These are phyloP conservation scores for Ahaetulla prasina DNA, from an alignment of 2,113 vertebrate species.

Conservation along the genomic window DNA sequence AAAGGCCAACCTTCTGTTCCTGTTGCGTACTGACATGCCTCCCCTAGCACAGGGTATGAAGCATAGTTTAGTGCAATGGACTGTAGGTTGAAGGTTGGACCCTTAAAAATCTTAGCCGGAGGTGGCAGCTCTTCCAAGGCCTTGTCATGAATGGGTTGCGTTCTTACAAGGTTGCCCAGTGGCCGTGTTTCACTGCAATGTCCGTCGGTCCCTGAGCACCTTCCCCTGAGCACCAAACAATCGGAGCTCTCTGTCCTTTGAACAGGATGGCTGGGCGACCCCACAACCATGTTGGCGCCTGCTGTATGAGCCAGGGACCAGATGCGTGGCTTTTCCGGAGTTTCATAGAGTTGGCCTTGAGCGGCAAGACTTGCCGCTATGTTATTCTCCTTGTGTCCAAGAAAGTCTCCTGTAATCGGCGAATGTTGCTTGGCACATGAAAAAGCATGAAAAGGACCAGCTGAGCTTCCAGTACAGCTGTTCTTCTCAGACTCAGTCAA, in stretches of 20 bases:
- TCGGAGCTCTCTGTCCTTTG: conserved; percentile 67
- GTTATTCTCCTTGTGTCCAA: conserved; percentile 61
- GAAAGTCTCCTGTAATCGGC: conserved; percentile 65
- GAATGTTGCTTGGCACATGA: conserved; percentile 65
- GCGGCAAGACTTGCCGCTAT: conserved; percentile 34
- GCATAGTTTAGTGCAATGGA: conserved; percentile 78
- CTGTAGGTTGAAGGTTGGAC: conserved; percentile 73
- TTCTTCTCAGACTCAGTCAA: conserved; percentile 63
- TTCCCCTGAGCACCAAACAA: conserved; percentile 65
- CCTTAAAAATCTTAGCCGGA: conserved; percentile 73
- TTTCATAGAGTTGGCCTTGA: conserved; percentile 70
- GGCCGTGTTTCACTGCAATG: conserved; percentile 56
- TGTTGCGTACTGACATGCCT: conserved; percentile 78
- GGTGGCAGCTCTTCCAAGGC: conserved; percentile 64
- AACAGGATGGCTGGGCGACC: conserved; percentile 61
- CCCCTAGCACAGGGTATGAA: conserved; percentile 71
- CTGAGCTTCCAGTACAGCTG: conserved; percentile 70
- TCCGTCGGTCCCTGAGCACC: conserved; percentile 56
- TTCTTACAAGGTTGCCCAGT: conserved; percentile 61
- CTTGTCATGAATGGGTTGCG: conserved; percentile 58
- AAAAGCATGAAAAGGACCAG: conserved; percentile 71
- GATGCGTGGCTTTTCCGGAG: conserved; percentile 83
- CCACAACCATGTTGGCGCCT: conserved; percentile 66
- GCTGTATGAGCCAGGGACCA: conserved; percentile 92
- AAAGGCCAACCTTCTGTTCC: conserved; percentile 80